These are phyloP conservation scores for Anoplius nigerrimus DNA, from an alignment of 2,888 invertebrate species.

Conservation along the genomic window DNA sequence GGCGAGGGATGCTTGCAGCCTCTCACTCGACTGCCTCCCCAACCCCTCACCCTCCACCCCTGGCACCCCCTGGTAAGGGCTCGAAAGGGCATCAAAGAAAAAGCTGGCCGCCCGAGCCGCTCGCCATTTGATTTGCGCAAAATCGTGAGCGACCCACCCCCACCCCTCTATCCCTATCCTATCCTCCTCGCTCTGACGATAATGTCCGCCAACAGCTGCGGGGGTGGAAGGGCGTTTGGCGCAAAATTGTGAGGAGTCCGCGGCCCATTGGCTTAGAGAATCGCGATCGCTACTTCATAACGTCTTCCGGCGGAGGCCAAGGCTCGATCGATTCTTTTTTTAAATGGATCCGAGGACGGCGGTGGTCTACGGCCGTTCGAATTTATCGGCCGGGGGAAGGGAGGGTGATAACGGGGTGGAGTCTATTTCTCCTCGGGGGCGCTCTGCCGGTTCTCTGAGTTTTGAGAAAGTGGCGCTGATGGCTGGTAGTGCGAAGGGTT, in stretches of 20 bases:
- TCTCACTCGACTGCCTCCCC: constrained; percentile 64
- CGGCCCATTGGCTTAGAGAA: not conserved
- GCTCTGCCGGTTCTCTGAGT: too few species aligned
- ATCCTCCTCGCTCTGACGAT: too few species aligned
- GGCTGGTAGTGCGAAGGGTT: too few species aligned
- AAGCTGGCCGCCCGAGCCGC: constrained; percentile 54
- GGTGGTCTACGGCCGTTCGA: not conserved
- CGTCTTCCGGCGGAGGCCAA: too few species aligned
- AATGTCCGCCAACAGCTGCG: constrained; percentile 56
- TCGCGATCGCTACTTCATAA: constrained; percentile 2
- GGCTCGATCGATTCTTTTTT: not conserved
- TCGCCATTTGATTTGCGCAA: constrained; percentile 66
- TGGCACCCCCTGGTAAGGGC: too few species aligned
- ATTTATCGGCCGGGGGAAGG: not conserved
- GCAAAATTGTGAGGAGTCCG: constrained; percentile 32
- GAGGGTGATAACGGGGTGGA: too few species aligned
- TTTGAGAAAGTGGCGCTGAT: too few species aligned
- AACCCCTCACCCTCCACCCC: too few species aligned
- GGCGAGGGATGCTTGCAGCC: constrained; percentile 59
- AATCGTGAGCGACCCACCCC: constrained; percentile 52
- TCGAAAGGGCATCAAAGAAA: constrained; percentile 68
- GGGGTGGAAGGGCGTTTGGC: constrained; percentile 40
- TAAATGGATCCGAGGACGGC: not conserved
- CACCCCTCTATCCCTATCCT: too few species aligned
- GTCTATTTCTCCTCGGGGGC: too few species aligned